These are phyloP conservation scores for Candoia aspera DNA, from an alignment of 2,113 vertebrate species.

Conservation along the genomic window DNA sequence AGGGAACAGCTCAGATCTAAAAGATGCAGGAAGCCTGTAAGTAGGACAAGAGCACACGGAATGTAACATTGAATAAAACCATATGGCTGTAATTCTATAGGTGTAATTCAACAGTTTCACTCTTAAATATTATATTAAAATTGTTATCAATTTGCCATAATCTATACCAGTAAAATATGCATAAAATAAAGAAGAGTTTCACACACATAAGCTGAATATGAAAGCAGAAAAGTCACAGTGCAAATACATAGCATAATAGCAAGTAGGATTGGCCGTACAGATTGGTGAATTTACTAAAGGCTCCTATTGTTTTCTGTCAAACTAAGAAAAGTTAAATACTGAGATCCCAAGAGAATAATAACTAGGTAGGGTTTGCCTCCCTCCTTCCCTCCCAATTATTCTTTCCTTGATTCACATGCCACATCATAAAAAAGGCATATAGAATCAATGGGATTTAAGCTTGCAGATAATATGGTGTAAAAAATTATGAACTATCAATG, in stretches of 20 bases:
- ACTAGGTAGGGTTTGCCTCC: neutral
- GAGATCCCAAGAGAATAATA: neutral
- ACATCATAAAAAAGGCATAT: neutral
- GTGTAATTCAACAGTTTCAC: neutral
- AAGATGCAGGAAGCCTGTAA: neutral
- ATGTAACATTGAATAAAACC: neutral
- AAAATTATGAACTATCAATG: neutral
- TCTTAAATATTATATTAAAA: neutral
- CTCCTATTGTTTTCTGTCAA: neutral
- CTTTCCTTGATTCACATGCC: neutral
- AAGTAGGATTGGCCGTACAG: neutral
- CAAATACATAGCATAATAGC: neutral
- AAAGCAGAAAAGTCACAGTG: neutral
- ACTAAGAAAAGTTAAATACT: neutral
- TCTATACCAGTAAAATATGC: neutral
- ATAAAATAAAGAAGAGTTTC: neutral
- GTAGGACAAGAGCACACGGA: neutral
- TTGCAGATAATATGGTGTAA: neutral
- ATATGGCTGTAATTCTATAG: neutral
- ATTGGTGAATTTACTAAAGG: neutral
- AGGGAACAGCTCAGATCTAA: neutral
- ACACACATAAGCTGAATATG: neutral
- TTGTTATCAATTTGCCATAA: neutral
- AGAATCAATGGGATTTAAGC: neutral
- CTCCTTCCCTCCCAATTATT: neutral